Evolutionary conservation across 2,797 vertebrate species (phyloP).

Genomic region (Kryptopterus vitreolus): DNA sequence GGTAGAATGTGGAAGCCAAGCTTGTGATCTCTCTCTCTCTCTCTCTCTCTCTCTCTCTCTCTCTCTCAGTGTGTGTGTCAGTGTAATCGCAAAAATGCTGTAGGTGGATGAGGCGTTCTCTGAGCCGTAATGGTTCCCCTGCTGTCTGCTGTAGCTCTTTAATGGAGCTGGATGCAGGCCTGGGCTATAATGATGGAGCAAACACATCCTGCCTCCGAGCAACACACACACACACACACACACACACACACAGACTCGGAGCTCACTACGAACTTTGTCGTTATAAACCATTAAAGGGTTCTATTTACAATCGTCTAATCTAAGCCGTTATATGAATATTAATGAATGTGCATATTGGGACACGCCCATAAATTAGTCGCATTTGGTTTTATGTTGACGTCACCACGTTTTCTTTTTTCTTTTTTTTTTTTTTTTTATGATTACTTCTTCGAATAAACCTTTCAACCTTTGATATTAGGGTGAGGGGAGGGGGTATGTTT

Average conservation of each 20-base stretch:
- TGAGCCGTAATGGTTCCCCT: slow-evolving; percentile 57
- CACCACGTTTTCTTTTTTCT: no score
- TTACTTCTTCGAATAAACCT: background rate
- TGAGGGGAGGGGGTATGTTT: background rate
- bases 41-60: no score
- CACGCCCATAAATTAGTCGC: background rate
- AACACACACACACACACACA: slow-evolving; percentile 22
- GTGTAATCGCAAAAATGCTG: slow-evolving; percentile 33
- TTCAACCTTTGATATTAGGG: background rate
- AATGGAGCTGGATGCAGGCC: slow-evolving; percentile 64
- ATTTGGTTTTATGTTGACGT: no score
- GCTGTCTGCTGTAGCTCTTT: slow-evolving; percentile 61
- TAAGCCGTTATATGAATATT: background rate
- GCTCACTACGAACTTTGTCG: background rate
- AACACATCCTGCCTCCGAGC: slow-evolving; percentile 53
- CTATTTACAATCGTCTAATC: background rate
- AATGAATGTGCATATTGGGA: background rate
- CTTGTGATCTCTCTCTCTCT: slow-evolving; percentile 19
- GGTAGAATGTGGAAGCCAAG: slow-evolving; percentile 25
- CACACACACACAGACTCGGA: slow-evolving; percentile 32
- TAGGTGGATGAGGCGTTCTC: slow-evolving; percentile 44
- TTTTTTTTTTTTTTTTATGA: background rate
- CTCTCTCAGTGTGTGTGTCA: slow-evolving; percentile 13
- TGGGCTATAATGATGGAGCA: slow-evolving; percentile 68
- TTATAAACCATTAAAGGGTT: background rate